These are phyloP conservation scores for Dioctria rufipes DNA, from an alignment of 2,888 invertebrate species.

Conservation along the genomic window DNA sequence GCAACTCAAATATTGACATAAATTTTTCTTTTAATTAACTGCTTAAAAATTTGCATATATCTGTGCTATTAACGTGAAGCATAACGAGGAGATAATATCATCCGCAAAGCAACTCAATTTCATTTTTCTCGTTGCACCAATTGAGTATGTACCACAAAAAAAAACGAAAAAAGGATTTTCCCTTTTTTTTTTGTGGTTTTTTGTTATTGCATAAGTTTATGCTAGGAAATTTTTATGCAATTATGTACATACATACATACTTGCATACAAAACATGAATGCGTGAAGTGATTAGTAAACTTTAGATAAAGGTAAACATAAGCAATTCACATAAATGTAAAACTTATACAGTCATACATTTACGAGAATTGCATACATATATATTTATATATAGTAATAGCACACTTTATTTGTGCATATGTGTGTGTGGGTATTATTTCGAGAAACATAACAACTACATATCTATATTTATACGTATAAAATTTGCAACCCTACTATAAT, in stretches of 20 bases:
- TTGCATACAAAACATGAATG: neutral
- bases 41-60: conserved; percentile 55
- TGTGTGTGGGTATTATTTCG: too few relatives aligned
- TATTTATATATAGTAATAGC: neutral
- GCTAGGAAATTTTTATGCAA: conserved; percentile 43
- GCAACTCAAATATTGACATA: conserved; percentile 52
- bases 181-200: neutral
- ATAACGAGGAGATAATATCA: conserved; percentile 5
- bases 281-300: conserved; percentile 28
- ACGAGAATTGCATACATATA: too few relatives aligned
- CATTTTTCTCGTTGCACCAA: conserved; percentile 10
- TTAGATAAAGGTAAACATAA: neutral
- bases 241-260: neutral
- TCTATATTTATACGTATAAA: neutral
- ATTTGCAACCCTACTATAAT: neutral
- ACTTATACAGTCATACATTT: too few relatives aligned
- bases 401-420: neutral
- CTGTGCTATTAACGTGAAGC: conserved; percentile 17
- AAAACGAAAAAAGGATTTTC: too few relatives aligned
- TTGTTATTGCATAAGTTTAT: conserved; percentile 25
- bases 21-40: conserved; percentile 54
- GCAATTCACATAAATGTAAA: too few relatives aligned
- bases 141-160: neutral
- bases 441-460: too few relatives aligned
- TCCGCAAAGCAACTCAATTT: neutral